Evolutionary conservation across 2,888 invertebrate species (phyloP).

Genomic region (Ochropleura leucogaster): DNA sequence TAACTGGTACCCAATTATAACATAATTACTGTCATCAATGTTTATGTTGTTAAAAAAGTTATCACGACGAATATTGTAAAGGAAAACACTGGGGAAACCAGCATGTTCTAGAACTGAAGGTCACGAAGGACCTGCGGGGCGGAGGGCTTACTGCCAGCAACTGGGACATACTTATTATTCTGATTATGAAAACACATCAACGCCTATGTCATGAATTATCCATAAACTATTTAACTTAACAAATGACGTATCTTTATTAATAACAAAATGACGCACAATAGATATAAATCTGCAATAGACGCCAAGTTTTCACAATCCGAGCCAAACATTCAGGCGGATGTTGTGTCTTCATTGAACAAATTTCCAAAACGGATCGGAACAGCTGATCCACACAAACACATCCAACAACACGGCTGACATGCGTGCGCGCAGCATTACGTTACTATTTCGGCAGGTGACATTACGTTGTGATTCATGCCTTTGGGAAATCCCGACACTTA

Average conservation of each 20-base stretch:
- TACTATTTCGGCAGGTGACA: conserved; percentile 71
- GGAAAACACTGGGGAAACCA: background rate
- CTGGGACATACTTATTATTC: background rate
- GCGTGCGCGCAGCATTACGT: conserved; percentile 42
- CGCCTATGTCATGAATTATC: background rate
- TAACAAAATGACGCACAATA: conserved; percentile 40
- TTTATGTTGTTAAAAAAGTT: background rate
- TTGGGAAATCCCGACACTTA: conserved; percentile 66
- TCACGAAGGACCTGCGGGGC: background rate
- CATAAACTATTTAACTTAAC: background rate
- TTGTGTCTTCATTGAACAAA: conserved; percentile 49
- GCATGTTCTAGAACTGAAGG: background rate
- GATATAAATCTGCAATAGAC: conserved; percentile 19
- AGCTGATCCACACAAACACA: conserved; percentile 53
- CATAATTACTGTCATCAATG: background rate
- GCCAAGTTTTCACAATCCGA: conserved; percentile 31
- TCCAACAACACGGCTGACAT: conserved; percentile 29
- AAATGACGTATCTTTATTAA: conserved; percentile 1
- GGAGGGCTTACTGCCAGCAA: background rate
- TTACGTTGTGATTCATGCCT: conserved; percentile 58
- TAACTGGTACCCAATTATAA: conserved; percentile 1
- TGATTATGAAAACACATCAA: background rate
- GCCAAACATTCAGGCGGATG: conserved; percentile 56
- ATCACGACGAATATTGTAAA: background rate
- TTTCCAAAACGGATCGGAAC: conserved; percentile 46